Percentiles rank a stretch among this genome's conserved stretches.
phyloP scores from a whole-genome alignment of 2,888 invertebrate species.

The Oscheius myriophilus region DNA sequence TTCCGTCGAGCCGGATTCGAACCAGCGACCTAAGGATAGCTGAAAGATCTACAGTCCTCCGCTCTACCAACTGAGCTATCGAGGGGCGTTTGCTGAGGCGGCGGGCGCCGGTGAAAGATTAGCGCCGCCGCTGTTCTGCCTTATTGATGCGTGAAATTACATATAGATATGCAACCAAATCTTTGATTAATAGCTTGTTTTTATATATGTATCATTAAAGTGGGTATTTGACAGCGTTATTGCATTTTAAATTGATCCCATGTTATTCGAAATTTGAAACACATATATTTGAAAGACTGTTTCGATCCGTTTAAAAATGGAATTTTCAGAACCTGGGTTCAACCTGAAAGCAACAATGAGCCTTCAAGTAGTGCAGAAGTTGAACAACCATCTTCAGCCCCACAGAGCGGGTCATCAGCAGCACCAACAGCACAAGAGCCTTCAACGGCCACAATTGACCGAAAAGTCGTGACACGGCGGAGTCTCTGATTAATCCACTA shows the following conservation, averaged over 20 bases:
- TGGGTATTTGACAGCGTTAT: no score
- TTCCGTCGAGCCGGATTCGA: constrained; percentile 48
- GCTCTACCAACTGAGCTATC: constrained; percentile 50
- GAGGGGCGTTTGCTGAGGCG: constrained; percentile 2
- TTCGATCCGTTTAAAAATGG: no score
- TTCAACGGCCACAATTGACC: constrained; percentile 11
- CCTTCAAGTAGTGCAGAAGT: constrained; percentile 11
- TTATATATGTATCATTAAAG: no score
- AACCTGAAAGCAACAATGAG: constrained; percentile 14
- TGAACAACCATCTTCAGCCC: background rate
- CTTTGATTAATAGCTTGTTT: no score
- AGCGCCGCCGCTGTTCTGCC: no score
- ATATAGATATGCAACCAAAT: no score
- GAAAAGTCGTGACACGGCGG: constrained; percentile 11
- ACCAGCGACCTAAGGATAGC: constrained; percentile 50
- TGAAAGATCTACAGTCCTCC: constrained; percentile 39
- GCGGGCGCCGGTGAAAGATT: no score
- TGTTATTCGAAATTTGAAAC: no score
- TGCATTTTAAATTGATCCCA: no score
- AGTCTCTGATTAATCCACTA: constrained; percentile 13
- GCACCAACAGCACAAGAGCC: constrained; percentile 13
- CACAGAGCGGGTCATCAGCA: background rate
- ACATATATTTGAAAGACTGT: no score
- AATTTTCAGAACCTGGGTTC: constrained; percentile 23
- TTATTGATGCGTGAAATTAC: no score